Base-by-base conservation (phyloP, 2,888 invertebrate species). In the Dastarcus helophoroides region DNA sequence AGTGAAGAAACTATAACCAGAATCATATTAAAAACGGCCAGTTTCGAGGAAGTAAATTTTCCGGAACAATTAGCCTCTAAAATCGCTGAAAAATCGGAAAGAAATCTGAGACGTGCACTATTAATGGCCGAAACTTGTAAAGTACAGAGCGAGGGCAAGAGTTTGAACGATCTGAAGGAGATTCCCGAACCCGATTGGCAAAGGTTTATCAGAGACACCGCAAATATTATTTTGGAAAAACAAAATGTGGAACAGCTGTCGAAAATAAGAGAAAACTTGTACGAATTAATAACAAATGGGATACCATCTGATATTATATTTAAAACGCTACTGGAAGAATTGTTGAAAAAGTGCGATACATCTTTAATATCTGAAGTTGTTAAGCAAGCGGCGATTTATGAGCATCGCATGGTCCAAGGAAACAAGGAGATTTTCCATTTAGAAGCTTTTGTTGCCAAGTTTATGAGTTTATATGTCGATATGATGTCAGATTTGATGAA, bases 401-500 rank as follows among this genome's bases (percentile, higher is more conserved):
- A 98, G 57, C 90, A 95, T 56, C 75, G 89, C 44, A 80, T 95
- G 73, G 79, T 83, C 48, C 73, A 79, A 32, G 97, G 97, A 10
- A 86, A 83, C 47, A 97, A 97, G 62, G 76, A 84, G 12, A 94
- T 98, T 48, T 94, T 91, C 53, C 97, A 98, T 59, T 67, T 98
- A 30, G 98, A 98, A 63, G 94, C 94, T 2, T 98, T 98, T 67
- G 81, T 94, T 26, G 91, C 91, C 1, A 83, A 85, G 47, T 95
- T 95, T 58, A 97, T 98, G 97, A 74, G 80, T 17, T 78, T 90
- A 43, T 94, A 93, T 56, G 86, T 89, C 52, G 78, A 80, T 47
- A 91, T 84, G 56, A 71, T 89, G 56, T 84, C 85, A 54, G 78
- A 79, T 47, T 71, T 73, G 12, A 53, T 79, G 43, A 71, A 67